Evolutionary conservation across 2,888 invertebrate species (phyloP).

Genomic region (Oscheius sp.): DNA sequence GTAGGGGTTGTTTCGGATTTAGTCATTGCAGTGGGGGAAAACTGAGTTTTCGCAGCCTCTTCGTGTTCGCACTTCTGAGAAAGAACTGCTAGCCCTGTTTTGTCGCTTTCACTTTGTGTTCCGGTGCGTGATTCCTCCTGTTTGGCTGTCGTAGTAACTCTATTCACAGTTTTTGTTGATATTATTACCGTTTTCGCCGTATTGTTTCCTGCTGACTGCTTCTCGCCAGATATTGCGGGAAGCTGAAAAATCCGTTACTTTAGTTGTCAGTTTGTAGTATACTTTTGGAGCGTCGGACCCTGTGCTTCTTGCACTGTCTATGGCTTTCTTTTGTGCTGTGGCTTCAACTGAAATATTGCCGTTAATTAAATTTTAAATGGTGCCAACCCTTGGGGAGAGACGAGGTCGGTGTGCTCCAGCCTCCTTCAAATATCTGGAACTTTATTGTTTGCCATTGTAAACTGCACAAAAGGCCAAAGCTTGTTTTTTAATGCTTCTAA

Average conservation of each 20-base stretch:
- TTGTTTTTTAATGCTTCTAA: too few species aligned
- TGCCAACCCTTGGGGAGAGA: slow-evolving; percentile 11
- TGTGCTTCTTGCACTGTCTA: slow-evolving; percentile 6
- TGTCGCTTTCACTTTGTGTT: background rate
- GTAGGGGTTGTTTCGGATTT: too few species aligned
- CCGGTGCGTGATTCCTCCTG: background rate
- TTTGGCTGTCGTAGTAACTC: background rate
- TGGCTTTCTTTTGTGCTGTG: background rate
- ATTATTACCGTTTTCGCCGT: background rate
- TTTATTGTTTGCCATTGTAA: background rate
- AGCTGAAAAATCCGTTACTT: background rate
- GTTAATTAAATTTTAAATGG: background rate
- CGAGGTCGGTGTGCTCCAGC: background rate
- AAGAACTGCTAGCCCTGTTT: background rate
- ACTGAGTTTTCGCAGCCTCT: background rate
- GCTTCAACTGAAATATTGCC: background rate
- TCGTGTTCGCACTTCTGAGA: background rate
- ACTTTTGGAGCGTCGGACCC: background rate
- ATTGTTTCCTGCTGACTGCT: background rate
- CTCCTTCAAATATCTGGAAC: slow-evolving; percentile 17
- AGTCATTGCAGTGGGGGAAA: background rate
- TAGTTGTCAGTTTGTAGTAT: background rate
- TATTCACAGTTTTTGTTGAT: background rate
- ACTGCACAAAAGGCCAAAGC: background rate
- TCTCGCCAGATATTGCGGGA: background rate